phyloP scores from a whole-genome alignment of 2,797 vertebrate species.

The Sarcophilus harrisii region DNA sequence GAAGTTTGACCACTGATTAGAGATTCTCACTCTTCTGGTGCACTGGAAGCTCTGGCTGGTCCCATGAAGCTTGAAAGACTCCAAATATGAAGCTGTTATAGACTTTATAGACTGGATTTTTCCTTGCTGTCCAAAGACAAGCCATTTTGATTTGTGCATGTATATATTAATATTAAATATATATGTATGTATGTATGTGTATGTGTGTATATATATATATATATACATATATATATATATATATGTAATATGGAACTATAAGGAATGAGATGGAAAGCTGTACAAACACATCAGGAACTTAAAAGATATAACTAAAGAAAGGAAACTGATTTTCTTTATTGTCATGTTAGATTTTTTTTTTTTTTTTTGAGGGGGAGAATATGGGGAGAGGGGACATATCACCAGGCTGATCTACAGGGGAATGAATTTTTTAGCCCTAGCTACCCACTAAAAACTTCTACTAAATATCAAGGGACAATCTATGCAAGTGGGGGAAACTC shows the following conservation, averaged over 20 bases:
- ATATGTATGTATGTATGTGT: background rate
- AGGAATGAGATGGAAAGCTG: background rate
- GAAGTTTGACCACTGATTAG: background rate
- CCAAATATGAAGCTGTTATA: background rate
- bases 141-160: background rate
- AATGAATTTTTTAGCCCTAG: background rate
- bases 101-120: background rate
- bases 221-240: too few relatives aligned
- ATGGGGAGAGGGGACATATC: background rate
- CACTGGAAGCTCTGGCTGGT: background rate
- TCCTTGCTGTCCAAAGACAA: background rate
- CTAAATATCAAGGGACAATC: background rate
- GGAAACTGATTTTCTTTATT: background rate
- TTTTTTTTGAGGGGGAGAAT: background rate
- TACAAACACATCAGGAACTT: background rate
- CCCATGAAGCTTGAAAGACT: background rate
- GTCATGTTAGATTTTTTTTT: background rate
- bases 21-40: background rate
- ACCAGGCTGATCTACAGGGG: background rate
- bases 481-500: background rate
- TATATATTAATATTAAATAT: background rate
- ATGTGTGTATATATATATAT: too few relatives aligned
- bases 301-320: background rate
- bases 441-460: background rate
- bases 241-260: background rate